phyloP scores from a whole-genome alignment of 2,113 vertebrate genomes.

The Apistogramma diplotaenia region DNA sequence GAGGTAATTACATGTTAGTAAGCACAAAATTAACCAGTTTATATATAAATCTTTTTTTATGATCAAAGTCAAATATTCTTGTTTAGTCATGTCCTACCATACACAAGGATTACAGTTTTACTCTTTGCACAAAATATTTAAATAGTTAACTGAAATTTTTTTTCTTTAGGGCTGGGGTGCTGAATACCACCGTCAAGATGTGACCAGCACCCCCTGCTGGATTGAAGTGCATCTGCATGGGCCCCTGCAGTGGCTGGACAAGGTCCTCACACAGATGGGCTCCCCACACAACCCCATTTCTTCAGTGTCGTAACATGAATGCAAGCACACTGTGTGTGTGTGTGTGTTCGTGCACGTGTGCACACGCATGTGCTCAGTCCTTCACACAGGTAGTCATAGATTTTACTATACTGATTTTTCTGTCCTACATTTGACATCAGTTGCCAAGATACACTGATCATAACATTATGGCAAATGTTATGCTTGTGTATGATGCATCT shows the following conservation, averaged over 20 bases:
- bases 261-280: slow-evolving; percentile 98
- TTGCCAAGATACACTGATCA: not conserved
- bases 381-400: slow-evolving; percentile 47
- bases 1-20: not conserved
- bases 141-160: not conserved
- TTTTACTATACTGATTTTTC: not conserved
- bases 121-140: not conserved
- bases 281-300: slow-evolving; percentile 97
- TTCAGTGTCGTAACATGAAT: slow-evolving; percentile 88
- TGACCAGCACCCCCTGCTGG: slow-evolving; percentile 99
- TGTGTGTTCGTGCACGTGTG: not conserved
- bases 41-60: not conserved
- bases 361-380: not conserved
- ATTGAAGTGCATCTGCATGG: slow-evolving; percentile 97
- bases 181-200: slow-evolving; percentile 96
- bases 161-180: slow-evolving; percentile 92
- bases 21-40: not conserved
- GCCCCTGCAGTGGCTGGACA: slow-evolving; percentile 97
- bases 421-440: not conserved
- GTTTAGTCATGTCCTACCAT: not conserved
- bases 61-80: not conserved
- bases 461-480: no score
- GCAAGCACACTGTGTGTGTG: not conserved
- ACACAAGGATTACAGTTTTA: not conserved
- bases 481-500: not conserved